phyloP scores from a whole-genome alignment of 2,113 vertebrate species.

The Passer domesticus region DNA sequence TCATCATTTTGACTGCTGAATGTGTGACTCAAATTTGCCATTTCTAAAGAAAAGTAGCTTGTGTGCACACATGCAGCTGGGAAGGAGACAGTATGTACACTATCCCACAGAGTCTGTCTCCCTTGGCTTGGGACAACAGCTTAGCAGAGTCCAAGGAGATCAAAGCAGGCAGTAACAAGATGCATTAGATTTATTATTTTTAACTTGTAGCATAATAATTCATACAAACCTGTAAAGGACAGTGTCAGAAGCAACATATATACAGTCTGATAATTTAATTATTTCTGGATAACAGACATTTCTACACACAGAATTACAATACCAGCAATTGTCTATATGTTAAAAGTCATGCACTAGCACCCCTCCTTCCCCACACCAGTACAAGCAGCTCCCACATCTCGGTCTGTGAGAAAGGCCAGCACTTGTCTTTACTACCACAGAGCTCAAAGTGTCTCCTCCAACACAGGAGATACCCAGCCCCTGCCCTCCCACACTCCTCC shows the following conservation, averaged over 20 bases:
- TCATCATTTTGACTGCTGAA: slow-evolving; percentile 4
- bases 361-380: neutral
- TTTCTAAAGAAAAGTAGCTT: neutral
- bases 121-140: neutral
- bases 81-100: neutral
- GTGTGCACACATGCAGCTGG: neutral
- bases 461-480: neutral
- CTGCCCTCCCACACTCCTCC: neutral
- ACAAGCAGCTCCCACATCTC: neutral
- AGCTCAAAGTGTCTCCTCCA: neutral
- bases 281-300: neutral
- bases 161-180: neutral
- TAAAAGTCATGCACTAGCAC: neutral
- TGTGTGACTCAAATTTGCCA: neutral
- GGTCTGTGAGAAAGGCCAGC: neutral
- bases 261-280: fast-evolving
- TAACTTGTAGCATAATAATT: neutral
- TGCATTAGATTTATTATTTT: neutral
- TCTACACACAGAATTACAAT: neutral
- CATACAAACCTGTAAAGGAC: neutral
- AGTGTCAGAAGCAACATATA: neutral
- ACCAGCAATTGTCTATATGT: neutral
- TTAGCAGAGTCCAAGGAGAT: neutral
- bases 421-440: neutral
- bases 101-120: neutral